Base-by-base conservation (phyloP, 2,888 invertebrate species). In the Scaptomyza caliginosa region DNA sequence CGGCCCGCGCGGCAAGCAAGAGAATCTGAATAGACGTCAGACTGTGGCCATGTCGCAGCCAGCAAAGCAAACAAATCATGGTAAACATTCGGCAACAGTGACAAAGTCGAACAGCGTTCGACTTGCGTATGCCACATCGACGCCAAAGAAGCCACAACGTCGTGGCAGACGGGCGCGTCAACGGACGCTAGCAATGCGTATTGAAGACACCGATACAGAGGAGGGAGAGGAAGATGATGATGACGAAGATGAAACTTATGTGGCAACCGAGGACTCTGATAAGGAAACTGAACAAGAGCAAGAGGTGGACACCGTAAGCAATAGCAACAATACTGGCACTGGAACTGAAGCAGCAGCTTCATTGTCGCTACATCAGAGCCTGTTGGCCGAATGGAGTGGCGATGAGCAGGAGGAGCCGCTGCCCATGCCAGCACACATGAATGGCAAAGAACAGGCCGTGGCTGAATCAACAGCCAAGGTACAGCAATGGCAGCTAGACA, bases 321-420 rank as follows among this genome's bases (percentile, higher is more conserved):
- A 24, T 8, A 24, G 24, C 7, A 13, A 5, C 2, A 13, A 32
- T 13, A n/a, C n/a, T 0, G 11, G 11, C n/a, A 3, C 19, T 6
- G 2, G 51, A 10, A n/a, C 24, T 1, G 3, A 2, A 32, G 6
- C 6, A 6, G 17, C n/a, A 8, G 45, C 48, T 1, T 62, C 68
- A 1, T 19, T 63, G 23, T 94, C 95, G 89, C 93, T 95, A 73
- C 94, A 94, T 63, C 94, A 93, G 57, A 94, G 95, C 76, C 92
- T 96, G 39, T 90, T 96, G 58, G 95, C 95, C 1, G 96, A 96
- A 86, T 96, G 96, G 96, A 94, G 94, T 69, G 96, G 96, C 77
- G 94, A 93, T 93, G 68, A 70, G 1, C 55, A 55, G 8, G 56
- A 59, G 34, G 34, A 55, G 16, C 45, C 46, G 40, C 30, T 28